A percentile compares a stretch with the other conserved stretches of the same genome.
These are phyloP conservation scores for Globia sparganii DNA, from an alignment of 2,888 invertebrate species.

Conservation along the genomic window DNA sequence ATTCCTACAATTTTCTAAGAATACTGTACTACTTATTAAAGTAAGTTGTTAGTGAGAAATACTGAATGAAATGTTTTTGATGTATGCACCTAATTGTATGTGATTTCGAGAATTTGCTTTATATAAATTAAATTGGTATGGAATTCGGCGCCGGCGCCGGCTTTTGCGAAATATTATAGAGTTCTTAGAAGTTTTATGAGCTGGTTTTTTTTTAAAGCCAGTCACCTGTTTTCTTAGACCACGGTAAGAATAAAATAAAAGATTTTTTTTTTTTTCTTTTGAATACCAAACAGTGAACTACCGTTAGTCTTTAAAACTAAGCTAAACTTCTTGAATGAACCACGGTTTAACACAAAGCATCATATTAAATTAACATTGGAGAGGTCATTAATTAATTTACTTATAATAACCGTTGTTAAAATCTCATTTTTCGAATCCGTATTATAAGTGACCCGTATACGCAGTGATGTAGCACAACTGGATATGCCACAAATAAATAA, in stretches of 20 bases:
- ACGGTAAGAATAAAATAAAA: background rate
- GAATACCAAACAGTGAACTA: background rate
- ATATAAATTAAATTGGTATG: conserved; percentile 5
- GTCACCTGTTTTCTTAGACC: background rate
- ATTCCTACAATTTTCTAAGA: conserved; percentile 50
- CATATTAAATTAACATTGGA: conserved; percentile 67
- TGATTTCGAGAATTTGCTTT: conserved; percentile 30
- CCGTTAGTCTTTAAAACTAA: background rate
- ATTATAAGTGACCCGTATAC: conserved; percentile 75
- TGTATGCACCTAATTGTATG: conserved; percentile 30
- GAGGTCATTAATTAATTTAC: conserved; percentile 88
- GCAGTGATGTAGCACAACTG: conserved; percentile 54
- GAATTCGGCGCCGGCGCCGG: conserved; percentile 23
- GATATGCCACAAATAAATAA: no score
- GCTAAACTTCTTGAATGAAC: conserved; percentile 24
- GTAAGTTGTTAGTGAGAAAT: conserved; percentile 54
- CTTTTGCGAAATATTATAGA: background rate
- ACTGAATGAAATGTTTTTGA: conserved; percentile 46
- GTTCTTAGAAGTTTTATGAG: background rate
- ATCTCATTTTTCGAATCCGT: conserved; percentile 82
- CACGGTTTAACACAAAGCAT: conserved; percentile 60
- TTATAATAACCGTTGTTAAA: conserved; percentile 86
- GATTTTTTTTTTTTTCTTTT: background rate
- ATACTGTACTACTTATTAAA: conserved; percentile 43
- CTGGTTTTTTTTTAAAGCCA: background rate